Conservation (phyloP, 2,113 vertebrate genomes). For the rat (Rattus norvegicus) region DNA sequence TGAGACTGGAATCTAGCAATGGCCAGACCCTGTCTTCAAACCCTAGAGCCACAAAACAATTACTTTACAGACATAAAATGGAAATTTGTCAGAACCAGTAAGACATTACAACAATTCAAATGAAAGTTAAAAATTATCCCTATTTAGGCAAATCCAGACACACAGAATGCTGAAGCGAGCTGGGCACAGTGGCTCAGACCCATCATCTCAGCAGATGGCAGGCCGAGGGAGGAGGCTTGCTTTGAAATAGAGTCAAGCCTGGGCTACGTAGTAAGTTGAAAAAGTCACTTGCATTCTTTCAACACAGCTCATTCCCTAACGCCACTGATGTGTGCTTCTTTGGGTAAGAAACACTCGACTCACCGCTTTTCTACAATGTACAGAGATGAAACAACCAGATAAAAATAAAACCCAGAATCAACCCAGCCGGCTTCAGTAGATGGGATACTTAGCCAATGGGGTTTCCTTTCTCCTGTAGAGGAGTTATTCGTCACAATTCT, state of each 20-base stretch:
- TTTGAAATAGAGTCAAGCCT: neutral
- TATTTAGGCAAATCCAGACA: neutral
- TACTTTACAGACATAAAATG: constrained; percentile 14
- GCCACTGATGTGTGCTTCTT: neutral
- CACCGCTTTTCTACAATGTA: constrained; percentile 28
- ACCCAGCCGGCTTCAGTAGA: neutral
- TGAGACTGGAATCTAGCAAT: neutral
- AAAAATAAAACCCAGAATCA: neutral
- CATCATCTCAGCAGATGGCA: neutral
- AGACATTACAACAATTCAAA: constrained; percentile 42
- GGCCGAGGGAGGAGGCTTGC: neutral
- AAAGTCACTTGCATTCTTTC: neutral
- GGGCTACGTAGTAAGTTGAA: too few relatives aligned
- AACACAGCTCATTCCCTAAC: neutral
- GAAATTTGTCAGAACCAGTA: neutral
- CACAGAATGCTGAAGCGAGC: neutral
- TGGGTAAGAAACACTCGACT: constrained; percentile 9
- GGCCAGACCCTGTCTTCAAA: neutral
- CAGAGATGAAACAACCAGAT: neutral
- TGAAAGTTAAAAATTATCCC: constrained; percentile 31
- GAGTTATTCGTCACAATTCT: neutral
- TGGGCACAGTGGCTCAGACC: neutral
- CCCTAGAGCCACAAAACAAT: neutral
- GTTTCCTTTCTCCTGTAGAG: neutral
- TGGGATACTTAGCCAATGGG: neutral